Base-by-base conservation (phyloP, 1,140 invertebrate species). In the Acyrthosiphon pisum region DNA sequence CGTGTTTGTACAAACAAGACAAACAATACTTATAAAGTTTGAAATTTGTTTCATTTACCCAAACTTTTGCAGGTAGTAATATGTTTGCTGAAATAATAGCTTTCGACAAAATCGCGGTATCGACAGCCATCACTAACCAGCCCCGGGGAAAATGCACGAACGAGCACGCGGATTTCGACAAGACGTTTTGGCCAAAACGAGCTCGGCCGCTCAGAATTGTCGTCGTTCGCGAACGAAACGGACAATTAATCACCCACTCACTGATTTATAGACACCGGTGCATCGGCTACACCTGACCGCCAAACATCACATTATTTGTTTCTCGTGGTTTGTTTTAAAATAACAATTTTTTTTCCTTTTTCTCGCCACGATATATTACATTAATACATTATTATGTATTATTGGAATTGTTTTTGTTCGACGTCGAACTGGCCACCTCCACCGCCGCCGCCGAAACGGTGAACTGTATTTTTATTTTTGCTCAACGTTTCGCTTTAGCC, bases 391-490 rank as follows among this genome's bases (percentile, higher is more conserved):
- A 56, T 41, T 41, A 41, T 41, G 1, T 18, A 76, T n/a, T n/a
- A 11, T n/a, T n/a, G n/a, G 14, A 76, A 76, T n/a, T 30, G 60
- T 30, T 76, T 76, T 76, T 76, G 60, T 76, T 76, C 60, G 30
- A 76, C 14, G 30, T 26, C 60, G 11, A 68, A 68, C 60, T 20
- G 60, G n/a, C 14, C 60, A n/a, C 60, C 30, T 68, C n/a, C 60
- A 76, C 60, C 60, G 30, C 8, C 26, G 56, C 56, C 30, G 60
- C 60, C 60, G 30, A 76, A 76, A 76, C 60, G 30, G 30, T 76
- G 60, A 76, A 76, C 60, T 76, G 60, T n/a, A 76, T 76, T 76
- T 76, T 76, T 76, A 76, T 76, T n/a, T n/a, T 76, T 76, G 60
- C 60, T 14, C 30, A 76, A 76, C n/a, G 60, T 76, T 76, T n/a